These are phyloP conservation scores for Plusia festucae DNA, from an alignment of 2,888 invertebrate genomes.

Conservation along the genomic window DNA sequence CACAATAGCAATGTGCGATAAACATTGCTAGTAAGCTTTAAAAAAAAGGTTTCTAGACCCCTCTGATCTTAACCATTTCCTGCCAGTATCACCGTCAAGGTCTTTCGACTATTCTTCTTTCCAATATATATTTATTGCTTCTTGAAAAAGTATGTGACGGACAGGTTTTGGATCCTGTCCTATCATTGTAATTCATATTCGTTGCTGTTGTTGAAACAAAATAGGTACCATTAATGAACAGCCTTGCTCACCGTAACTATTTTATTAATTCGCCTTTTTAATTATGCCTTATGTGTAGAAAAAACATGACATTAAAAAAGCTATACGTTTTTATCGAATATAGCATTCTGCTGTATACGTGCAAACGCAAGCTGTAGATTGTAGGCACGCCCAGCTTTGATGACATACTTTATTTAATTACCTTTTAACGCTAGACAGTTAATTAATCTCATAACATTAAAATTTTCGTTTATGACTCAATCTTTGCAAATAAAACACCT, in stretches of 20 bases:
- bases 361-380: neutral
- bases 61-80: too few relatives aligned
- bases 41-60: too few relatives aligned
- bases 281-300: neutral
- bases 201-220: neutral
- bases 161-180: too few relatives aligned
- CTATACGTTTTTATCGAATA: too few relatives aligned
- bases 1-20: too few relatives aligned
- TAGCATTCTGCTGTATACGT: neutral
- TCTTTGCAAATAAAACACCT: neutral
- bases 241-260: neutral
- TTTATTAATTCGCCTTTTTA: neutral
- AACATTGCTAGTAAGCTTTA: too few relatives aligned
- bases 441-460: constrained; percentile 4
- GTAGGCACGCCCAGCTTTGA: neutral
- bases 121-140: too few relatives aligned
- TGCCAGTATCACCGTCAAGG: too few relatives aligned
- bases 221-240: neutral
- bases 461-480: neutral
- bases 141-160: too few relatives aligned
- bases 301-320: neutral
- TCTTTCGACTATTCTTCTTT: too few relatives aligned
- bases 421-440: neutral
- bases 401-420: neutral
- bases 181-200: too few relatives aligned